Evolutionary conservation across 2,888 invertebrate species (phyloP), one percentile per base, ranked within the genome.

Genomic region (Archaeoteleia sp.): DNA sequence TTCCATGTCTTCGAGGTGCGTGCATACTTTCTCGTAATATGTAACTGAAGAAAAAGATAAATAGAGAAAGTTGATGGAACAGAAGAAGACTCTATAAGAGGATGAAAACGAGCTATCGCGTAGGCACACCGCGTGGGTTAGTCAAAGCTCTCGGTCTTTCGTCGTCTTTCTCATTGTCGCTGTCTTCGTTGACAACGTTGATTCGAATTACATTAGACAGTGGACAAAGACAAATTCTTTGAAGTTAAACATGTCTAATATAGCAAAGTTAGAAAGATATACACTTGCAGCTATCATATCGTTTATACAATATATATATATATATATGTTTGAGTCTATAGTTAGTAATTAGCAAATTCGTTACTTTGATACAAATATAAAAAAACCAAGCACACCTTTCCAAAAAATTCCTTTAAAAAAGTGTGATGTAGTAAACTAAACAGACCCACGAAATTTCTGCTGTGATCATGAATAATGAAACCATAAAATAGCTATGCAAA

Each of bases 391-490:
- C n/a, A n/a, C n/a, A n/a, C n/a, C n/a, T n/a, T n/a, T n/a, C n/a
- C n/a, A n/a, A n/a, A n/a, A n/a, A n/a, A n/a, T n/a, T n/a, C n/a
- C n/a, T n/a, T n/a, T n/a, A n/a, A n/a, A n/a, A n/a, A n/a, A n/a
- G n/a, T n/a, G n/a, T n/a, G n/a, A n/a, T n/a, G n/a, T n/a, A n/a
- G n/a, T n/a, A n/a, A n/a, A n/a, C n/a, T n/a, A n/a, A n/a, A n/a
- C n/a, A n/a, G n/a, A n/a, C n/a, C n/a, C n/a, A n/a, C n/a, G n/a
- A n/a, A n/a, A n/a, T n/a, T n/a, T n/a, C n/a, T n/a, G n/a, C n/a
- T n/a, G n/a, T n/a, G n/a, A n/a, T n/a, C n/a, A 62, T 62, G 54
- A 62, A 55, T 62, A 62, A 62, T 62, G 17, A 62, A 62, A 37
- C 48, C 54, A 15, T 62, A 48, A 62, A 62, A 62, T 55, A 62